A percentile compares a stretch with the other conserved stretches of the same genome.
Evolutionary conservation across 2,888 invertebrate species (phyloP).

Genomic region (Carpatolechia fugitivella): DNA sequence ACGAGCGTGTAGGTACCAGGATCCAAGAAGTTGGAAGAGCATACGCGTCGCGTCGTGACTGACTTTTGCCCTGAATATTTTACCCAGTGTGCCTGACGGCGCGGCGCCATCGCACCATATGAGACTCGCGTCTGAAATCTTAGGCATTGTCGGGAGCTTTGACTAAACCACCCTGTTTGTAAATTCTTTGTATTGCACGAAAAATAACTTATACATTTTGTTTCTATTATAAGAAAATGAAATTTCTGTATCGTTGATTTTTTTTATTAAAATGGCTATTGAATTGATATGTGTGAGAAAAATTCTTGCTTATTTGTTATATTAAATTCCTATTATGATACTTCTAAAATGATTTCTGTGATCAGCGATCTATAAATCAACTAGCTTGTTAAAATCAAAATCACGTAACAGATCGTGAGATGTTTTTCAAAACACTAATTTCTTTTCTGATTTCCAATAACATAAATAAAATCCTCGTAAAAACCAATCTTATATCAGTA

Average conservation of each 20-base stretch:
- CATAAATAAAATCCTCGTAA: constrained; percentile 10
- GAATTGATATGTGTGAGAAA: no score
- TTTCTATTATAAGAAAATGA: no score
- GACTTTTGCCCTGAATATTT: constrained; percentile 76
- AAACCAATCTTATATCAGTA: constrained; percentile 7
- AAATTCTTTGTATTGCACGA: constrained; percentile 9
- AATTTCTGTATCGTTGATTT: no score
- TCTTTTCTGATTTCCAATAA: constrained; percentile 1
- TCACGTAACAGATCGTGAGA: not conserved
- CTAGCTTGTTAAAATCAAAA: not conserved
- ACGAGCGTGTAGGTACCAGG: no score
- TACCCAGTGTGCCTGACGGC: constrained; percentile 54
- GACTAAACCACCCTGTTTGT: constrained; percentile 13
- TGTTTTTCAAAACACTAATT: not conserved
- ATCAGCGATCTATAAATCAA: not conserved
- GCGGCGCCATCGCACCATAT: constrained; percentile 49
- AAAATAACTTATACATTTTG: not conserved
- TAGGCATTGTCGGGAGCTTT: constrained; percentile 23
- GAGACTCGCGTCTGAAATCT: constrained; percentile 51
- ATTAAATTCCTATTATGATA: not conserved
- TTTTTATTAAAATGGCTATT: no score
- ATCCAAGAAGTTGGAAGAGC: constrained; percentile 44
- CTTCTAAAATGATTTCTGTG: not conserved
- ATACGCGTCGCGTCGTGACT: constrained; percentile 57
- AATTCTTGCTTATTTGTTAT: no score